These are phyloP conservation scores for Platalea minor DNA, from an alignment of 2,797 vertebrate species.

Conservation along the genomic window DNA sequence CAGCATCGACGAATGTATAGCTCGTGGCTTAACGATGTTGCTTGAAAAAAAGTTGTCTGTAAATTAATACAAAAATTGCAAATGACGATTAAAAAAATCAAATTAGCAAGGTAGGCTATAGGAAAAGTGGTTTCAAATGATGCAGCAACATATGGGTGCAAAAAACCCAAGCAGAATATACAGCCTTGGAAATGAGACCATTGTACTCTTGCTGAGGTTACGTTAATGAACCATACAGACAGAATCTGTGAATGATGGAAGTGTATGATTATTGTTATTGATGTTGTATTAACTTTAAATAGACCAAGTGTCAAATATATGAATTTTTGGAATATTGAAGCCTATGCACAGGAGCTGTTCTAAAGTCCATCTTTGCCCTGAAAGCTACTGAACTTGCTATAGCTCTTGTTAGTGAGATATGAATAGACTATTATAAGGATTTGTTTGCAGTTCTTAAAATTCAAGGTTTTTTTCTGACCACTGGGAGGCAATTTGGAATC, in stretches of 20 bases:
- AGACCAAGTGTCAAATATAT: not conserved
- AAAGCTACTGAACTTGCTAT: not conserved
- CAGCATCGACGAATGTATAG: not conserved
- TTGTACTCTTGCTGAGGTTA: not conserved
- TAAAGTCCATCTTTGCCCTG: not conserved
- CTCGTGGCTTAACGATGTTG: not conserved
- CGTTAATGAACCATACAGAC: not conserved
- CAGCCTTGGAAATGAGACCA: not conserved
- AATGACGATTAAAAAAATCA: not conserved
- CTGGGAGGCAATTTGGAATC: not conserved
- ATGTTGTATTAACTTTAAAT: not conserved
- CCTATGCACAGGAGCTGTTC: not conserved
- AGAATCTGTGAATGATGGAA: not conserved
- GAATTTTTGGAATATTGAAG: not conserved
- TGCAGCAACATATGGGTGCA: not conserved
- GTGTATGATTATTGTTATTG: not conserved
- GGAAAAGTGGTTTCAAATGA: not conserved
- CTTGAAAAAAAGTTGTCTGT: not conserved
- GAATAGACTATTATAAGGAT: not conserved
- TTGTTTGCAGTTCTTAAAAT: not conserved
- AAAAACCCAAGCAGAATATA: not conserved
- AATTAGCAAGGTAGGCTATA: not conserved
- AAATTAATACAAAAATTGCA: not conserved
- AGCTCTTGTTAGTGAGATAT: not conserved
- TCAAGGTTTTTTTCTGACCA: not conserved